Evolutionary conservation across 2,797 vertebrate species (phyloP).

Genomic region (Chanos chanos): DNA sequence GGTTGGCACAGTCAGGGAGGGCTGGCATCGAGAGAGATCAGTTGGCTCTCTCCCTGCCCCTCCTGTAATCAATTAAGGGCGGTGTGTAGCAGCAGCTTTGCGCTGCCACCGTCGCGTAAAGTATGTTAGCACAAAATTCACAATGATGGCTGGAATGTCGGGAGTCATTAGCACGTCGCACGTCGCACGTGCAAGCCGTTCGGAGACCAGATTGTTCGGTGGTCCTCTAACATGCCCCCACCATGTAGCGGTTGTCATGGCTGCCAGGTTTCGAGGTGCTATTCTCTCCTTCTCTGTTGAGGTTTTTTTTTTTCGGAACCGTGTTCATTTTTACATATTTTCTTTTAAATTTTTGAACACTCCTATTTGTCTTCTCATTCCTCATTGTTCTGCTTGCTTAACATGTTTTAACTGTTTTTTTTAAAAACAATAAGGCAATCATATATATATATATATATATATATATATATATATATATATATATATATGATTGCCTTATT

Average conservation of each 20-base stretch:
- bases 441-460: too few species aligned
- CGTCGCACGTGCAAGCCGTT: slow-evolving; percentile 35
- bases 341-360: too few species aligned
- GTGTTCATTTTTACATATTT: too few species aligned
- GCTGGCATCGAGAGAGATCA: background rate
- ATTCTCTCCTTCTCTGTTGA: slow-evolving; percentile 46
- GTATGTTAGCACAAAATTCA: slow-evolving; percentile 44
- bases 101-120: slow-evolving; percentile 31
- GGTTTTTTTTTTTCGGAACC: too few species aligned
- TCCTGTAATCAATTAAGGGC: slow-evolving; percentile 13
- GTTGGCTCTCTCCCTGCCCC: slow-evolving; percentile 2
- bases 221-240: background rate
- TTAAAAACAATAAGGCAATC: too few species aligned
- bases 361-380: too few species aligned
- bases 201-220: slow-evolving; percentile 44
- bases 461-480: too few species aligned
- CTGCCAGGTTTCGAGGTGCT: slow-evolving; percentile 53
- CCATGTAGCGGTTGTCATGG: slow-evolving; percentile 31
- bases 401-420: too few species aligned
- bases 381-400: too few species aligned
- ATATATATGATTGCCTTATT: too few species aligned
- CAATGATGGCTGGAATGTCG: slow-evolving; percentile 47
- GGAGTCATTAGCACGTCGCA: slow-evolving; percentile 47
- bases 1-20: background rate
- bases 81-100: slow-evolving; percentile 19